Conservation (phyloP, 2,888 invertebrate species). For the Melinopterus prodromus region DNA sequence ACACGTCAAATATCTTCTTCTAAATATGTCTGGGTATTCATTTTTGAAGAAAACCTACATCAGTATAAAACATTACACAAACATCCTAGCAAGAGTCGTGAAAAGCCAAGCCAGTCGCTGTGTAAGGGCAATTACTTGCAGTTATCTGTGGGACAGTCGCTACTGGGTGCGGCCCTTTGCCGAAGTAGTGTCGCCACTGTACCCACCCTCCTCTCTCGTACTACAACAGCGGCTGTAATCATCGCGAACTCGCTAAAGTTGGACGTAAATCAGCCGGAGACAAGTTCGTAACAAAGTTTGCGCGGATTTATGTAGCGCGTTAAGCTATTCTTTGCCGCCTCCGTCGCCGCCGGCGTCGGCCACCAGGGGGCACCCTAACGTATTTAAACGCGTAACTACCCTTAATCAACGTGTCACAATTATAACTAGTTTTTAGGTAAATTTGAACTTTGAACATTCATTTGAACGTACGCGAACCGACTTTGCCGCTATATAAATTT, state of each 20-base stretch:
- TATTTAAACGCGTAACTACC: constrained; percentile 17
- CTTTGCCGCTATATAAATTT: not conserved
- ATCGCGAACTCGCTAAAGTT: constrained; percentile 27
- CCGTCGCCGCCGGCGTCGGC: constrained; percentile 18
- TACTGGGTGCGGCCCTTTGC: not conserved
- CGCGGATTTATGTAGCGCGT: constrained; percentile 30
- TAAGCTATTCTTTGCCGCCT: constrained; percentile 30
- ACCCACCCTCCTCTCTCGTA: not conserved
- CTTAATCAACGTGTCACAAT: constrained; percentile 13
- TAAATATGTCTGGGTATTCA: too few relatives aligned
- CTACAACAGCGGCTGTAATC: constrained; percentile 24
- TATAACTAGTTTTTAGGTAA: not conserved
- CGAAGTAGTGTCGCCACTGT: constrained; percentile 10
- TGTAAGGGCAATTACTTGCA: constrained; percentile 13
- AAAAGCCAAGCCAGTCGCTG: not conserved
- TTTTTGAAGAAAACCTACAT: too few relatives aligned
- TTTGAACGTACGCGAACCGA: not conserved
- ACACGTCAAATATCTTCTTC: too few relatives aligned
- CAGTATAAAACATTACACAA: too few relatives aligned
- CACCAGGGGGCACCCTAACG: constrained; percentile 17
- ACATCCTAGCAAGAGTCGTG: not conserved
- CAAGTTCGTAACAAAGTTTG: constrained; percentile 30
- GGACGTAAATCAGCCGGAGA: constrained; percentile 31
- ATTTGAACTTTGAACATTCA: not conserved
- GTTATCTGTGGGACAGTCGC: constrained; percentile 10